Conservation (phyloP, 2,113 vertebrate species). For the Lepus europaeus region DNA sequence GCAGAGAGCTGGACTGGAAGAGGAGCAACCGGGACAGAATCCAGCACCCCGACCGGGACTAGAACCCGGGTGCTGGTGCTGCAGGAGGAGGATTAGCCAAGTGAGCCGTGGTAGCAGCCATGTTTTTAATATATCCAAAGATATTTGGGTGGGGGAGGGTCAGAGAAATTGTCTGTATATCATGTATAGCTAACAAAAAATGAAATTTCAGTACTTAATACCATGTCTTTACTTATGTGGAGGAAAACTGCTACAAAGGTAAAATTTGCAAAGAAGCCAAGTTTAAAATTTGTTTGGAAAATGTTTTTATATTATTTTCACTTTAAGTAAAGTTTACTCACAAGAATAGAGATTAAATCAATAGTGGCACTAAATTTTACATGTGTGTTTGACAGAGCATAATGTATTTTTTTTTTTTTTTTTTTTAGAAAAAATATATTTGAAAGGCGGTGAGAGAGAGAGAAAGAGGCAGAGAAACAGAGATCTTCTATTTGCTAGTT, state of each 20-base stretch:
- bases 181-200: background rate
- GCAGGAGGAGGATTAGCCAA: too few relatives aligned
- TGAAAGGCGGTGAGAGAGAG: too few relatives aligned
- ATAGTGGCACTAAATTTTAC: background rate
- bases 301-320: slow-evolving; percentile 8
- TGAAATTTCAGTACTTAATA: slow-evolving; percentile 23
- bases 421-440: too few relatives aligned
- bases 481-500: too few relatives aligned
- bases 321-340: slow-evolving; percentile 7
- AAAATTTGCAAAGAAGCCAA: background rate
- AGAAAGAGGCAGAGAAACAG: too few relatives aligned
- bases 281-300: slow-evolving; percentile 1
- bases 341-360: background rate
- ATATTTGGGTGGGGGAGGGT: background rate
- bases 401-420: too few relatives aligned
- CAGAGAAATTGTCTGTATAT: background rate
- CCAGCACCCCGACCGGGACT: too few relatives aligned
- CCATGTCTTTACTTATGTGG: background rate
- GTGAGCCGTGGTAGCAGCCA: too few relatives aligned
- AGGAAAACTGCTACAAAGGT: background rate
- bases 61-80: too few relatives aligned
- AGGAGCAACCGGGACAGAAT: too few relatives aligned
- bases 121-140: too few relatives aligned
- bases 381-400: background rate
- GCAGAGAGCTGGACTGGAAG: too few relatives aligned